Evolutionary conservation across 2,113 vertebrate species (phyloP), one percentile per base, ranked within the genome.

Genomic region (Gadus macrocephalus): DNA sequence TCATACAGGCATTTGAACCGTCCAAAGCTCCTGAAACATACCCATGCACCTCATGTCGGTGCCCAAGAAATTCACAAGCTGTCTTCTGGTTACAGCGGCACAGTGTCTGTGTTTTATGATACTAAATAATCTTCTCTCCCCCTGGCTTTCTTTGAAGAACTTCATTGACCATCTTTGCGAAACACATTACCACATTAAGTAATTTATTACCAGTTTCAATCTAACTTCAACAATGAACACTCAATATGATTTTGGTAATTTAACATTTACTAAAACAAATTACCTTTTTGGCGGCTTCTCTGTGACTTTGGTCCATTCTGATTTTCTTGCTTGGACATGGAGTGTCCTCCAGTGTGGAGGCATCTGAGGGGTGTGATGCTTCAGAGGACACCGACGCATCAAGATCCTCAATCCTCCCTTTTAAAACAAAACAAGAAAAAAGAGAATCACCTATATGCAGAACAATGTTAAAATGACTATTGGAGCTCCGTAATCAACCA

Each of bases 41-140:
- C 62, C 62, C 62, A 64, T 64, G 62, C 62, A 64, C 27, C 62
- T 64, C 5, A 64, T 64, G 17, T 64, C 3, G 31, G 62, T 15
- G 12, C 7, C 62, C 25, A 64, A 64, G 11, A 28, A 4, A 64
- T 64, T 5, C 62, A 64, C 62, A 64, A 64, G 62, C 27, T 64
- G 62, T 28, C 62, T 5, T 16, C 62, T 28, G 62, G 62, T 31
- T 64, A 2, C 20, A 64, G 3, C 62, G 25, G 25, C 22, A 27
- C 27, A 64, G 62, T 31, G 62, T 28, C 62, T 6, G 25, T 5
- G 62, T 64, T 64, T 5, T 64, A 15, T 64, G 62, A 27, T 64
- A 28, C 60, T 62, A 7, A 19, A 62, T 17, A 7, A 4, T 62
- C n/a, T 62, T 62, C 60, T 62, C 60, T 9, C 60, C 5, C 6